Conservation (phyloP, 2,113 vertebrate species). For the Jaculus jaculus region DNA sequence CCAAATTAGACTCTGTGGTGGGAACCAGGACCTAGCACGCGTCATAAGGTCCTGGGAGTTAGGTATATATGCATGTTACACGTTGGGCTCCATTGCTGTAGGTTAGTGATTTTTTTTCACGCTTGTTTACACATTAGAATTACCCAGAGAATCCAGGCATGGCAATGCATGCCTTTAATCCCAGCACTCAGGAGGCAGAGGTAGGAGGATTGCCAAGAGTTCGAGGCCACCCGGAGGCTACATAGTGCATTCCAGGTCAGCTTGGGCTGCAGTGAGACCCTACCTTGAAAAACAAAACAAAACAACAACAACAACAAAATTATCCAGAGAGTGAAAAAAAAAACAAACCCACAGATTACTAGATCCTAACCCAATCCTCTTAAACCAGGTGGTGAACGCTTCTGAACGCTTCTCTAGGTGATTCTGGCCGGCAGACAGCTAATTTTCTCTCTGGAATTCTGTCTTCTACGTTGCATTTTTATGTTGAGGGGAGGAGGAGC, state of each 20-base stretch:
- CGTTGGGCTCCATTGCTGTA: not conserved
- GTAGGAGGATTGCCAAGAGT: too few relatives aligned
- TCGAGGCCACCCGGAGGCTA: too few relatives aligned
- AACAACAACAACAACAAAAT: not conserved
- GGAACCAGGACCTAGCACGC: not conserved
- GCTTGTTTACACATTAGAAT: not conserved
- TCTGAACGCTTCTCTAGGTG: not conserved
- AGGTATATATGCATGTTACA: not conserved
- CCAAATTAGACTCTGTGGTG: not conserved
- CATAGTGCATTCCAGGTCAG: too few relatives aligned
- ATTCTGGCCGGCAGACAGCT: not conserved
- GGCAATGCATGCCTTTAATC: too few relatives aligned
- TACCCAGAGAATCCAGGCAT: too few relatives aligned
- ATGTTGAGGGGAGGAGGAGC: constrained; percentile 33
- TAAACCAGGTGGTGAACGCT: not conserved
- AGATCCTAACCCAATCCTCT: not conserved
- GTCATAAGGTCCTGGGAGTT: not conserved
- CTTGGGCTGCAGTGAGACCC: too few relatives aligned
- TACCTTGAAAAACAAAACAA: too few relatives aligned
- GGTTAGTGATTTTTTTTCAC: constrained; percentile 2
- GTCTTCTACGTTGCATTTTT: not conserved
- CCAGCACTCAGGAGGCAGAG: too few relatives aligned
- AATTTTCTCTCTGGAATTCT: constrained; percentile 50
- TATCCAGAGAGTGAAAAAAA: not conserved
- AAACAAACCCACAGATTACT: not conserved